Evolutionary conservation across 2,797 vertebrate species (phyloP).

Genomic region (Eleutherodactylus coqui): DNA sequence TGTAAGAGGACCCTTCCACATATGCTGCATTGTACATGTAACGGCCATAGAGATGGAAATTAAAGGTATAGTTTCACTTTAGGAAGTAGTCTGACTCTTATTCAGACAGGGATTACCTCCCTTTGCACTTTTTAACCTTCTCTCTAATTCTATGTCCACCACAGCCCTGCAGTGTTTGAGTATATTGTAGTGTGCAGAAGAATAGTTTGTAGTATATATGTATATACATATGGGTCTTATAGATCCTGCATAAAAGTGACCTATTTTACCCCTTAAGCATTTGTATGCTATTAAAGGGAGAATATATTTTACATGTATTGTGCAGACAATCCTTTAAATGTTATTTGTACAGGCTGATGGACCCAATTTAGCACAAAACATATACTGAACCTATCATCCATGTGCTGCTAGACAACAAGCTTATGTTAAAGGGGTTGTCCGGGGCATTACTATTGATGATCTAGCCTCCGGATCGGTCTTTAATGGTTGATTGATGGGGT

Average conservation of each 20-base stretch:
- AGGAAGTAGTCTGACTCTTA: background rate
- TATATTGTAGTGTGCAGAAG: slow-evolving; percentile 10
- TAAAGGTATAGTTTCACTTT: slow-evolving; percentile 7
- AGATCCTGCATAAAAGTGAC: slow-evolving; percentile 46
- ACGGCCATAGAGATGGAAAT: background rate
- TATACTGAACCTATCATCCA: background rate
- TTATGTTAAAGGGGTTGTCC: no score
- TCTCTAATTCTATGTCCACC: background rate
- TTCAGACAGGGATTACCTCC: background rate
- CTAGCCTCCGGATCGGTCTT: no score
- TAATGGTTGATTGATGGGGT: no score
- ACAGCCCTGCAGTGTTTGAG: background rate
- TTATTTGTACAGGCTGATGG: background rate
- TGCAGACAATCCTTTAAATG: slow-evolving; percentile 24
- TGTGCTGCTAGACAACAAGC: no score
- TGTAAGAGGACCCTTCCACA: no score
- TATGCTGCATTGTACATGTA: background rate
- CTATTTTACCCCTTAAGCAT: slow-evolving; percentile 7
- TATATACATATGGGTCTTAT: slow-evolving; percentile 60
- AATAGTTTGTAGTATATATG: slow-evolving; percentile 38
- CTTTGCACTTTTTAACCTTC: no score
- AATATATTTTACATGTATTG: slow-evolving; percentile 37
- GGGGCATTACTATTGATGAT: no score
- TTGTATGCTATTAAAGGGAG: slow-evolving; percentile 33
- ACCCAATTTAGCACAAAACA: background rate